Evolutionary conservation across 2,797 vertebrate species (phyloP), one percentile per base, ranked within the genome.

Genomic region (Kryptolebias ocellatus): DNA sequence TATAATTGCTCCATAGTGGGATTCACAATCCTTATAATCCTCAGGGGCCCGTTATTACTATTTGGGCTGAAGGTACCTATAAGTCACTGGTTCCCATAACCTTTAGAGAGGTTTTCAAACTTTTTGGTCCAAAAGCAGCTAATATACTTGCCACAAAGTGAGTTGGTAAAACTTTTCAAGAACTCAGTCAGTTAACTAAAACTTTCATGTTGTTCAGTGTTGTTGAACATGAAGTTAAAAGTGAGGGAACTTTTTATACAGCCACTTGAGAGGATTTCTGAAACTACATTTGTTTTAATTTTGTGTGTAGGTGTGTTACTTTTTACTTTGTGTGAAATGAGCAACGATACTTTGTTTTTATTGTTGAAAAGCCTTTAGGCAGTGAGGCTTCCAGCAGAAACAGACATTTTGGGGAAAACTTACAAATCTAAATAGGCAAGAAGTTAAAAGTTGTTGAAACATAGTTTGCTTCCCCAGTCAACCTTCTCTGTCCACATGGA

Each of bases 401-500:
- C 70, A 64, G 70, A 74, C 60, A 64, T 14, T 42, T 42, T 42
- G 11, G 31, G 54, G 59, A 60, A 72, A 64, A 72, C 64, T 77
- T 54, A 46, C n/a, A 54, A 59, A 50, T 74, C 78, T 62, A 29
- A 77, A 78, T 56, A 45, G 4, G 53, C 34, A 47, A 64, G 54
- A 76, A 74, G 59, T 57, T 2, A 16, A 72, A 64, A 66, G 74
- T 59, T 64, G 65, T 27, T 67, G 64, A 66, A 51, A 64, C 9
- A 17, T 46, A 64, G 53, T 12, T 16, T 24, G 18, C 46, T 70
- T 50, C 16, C 39, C 67, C 52, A 5, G 11, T 74, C 62, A 53
- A 61, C 56, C 53, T 37, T n/a, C 73, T 61, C 70, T 73, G 76
- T 65, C 79, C 78, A 68, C 72, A 78, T 70, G 63, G 74, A 63